Percentiles rank a stretch among this genome's conserved stretches.
Conservation (phyloP, 2,888 invertebrate genomes). For the Diarsia rubi region DNA sequence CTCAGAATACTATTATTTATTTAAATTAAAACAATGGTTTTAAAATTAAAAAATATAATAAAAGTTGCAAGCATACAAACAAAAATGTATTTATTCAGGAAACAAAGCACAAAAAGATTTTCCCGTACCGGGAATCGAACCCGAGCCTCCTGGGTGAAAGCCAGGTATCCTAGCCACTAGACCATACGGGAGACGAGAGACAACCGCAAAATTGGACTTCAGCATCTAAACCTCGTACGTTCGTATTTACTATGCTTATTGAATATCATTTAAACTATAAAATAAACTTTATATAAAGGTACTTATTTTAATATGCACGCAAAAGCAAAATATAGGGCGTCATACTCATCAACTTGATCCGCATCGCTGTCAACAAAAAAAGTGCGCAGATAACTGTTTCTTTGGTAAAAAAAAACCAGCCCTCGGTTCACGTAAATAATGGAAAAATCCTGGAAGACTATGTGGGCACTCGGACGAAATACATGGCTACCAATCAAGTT, state of each 20-base stretch:
- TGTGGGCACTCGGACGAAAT: not conserved
- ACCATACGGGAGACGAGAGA: constrained; percentile 89
- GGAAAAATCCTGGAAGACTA: not conserved
- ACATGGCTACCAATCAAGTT: not conserved
- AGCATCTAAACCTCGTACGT: not conserved
- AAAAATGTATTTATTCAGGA: not conserved
- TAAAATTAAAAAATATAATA: not conserved
- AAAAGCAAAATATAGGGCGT: not conserved
- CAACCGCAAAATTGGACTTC: not conserved
- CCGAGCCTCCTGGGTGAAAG: constrained; percentile 94
- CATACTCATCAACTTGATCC: not conserved
- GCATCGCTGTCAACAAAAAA: not conserved
- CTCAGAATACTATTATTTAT: not conserved
- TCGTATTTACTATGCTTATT: not conserved
- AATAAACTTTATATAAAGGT: not conserved
- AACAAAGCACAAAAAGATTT: constrained; percentile 71
- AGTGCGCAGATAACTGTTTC: not conserved
- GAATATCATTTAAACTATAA: no score
- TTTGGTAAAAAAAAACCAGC: not conserved
- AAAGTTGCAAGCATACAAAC: not conserved
- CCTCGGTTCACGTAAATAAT: not conserved
- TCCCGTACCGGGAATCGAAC: constrained; percentile 94
- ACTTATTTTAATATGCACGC: not conserved
- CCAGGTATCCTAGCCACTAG: constrained; percentile 94
- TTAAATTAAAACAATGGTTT: not conserved